Evolutionary conservation across 2,888 invertebrate genomes (phyloP).

Genomic region (Pyrrhia umbra): DNA sequence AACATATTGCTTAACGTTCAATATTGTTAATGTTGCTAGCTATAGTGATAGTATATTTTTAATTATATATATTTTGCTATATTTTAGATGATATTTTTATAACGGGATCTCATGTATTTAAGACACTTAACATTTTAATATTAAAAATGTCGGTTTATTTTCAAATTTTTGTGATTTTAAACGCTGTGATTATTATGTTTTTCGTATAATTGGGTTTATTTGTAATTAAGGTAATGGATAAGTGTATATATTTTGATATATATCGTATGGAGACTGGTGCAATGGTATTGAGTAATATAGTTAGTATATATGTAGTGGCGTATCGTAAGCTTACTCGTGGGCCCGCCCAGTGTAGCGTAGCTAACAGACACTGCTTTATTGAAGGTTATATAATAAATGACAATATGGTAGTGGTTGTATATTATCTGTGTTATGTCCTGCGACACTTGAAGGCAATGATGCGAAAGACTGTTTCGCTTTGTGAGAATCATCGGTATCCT

Average conservation of each 20-base stretch:
- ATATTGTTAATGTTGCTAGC: constrained; percentile 87
- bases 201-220: constrained; percentile 66
- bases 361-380: constrained; percentile 64
- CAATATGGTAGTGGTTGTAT: constrained; percentile 80
- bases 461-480: constrained; percentile 42
- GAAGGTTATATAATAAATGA: constrained; percentile 74
- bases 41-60: constrained; percentile 79
- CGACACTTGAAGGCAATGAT: constrained; percentile 69
- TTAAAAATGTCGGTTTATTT: constrained; percentile 59
- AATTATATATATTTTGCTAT: constrained; percentile 83
- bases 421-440: constrained; percentile 62
- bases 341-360: constrained; percentile 46
- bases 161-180: constrained; percentile 74
- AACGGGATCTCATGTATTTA: constrained; percentile 81
- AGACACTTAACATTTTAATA: constrained; percentile 67
- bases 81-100: constrained; percentile 84
- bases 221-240: constrained; percentile 64
- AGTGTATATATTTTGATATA: constrained; percentile 71
- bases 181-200: constrained; percentile 83
- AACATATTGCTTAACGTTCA: constrained; percentile 86
- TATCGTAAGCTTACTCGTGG: constrained; percentile 48
- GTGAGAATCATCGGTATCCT: constrained; percentile 19
- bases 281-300: constrained; percentile 69
- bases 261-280: constrained; percentile 79
- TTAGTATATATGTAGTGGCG: constrained; percentile 55